Conservation (phyloP, 2,888 invertebrate genomes). For the Rhagonycha lutea region DNA sequence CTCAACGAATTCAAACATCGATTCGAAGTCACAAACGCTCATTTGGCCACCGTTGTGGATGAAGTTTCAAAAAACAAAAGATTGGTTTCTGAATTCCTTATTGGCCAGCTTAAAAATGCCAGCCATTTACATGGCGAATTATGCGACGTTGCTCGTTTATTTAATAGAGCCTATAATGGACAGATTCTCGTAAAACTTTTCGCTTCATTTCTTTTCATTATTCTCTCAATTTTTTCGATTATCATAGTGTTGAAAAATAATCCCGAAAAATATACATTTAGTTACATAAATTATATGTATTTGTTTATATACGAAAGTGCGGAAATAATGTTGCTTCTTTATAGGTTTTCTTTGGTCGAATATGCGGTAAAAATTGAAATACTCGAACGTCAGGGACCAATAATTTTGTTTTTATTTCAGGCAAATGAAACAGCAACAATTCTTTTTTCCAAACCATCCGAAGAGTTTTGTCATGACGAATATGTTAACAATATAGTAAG, state of each 20-base stretch:
- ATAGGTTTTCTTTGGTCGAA: slow-evolving; percentile 1
- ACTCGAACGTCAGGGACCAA: not conserved
- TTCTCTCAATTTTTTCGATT: slow-evolving; percentile 8
- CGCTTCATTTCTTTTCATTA: slow-evolving; percentile 6
- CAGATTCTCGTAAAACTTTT: slow-evolving; percentile 11
- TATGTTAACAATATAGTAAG: not conserved
- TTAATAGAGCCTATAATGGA: slow-evolving; percentile 9
- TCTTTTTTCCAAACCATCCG: not conserved
- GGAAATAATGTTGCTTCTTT: slow-evolving; percentile 3
- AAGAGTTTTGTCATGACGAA: not conserved
- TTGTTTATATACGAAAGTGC: not conserved
- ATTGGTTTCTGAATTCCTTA: not conserved
- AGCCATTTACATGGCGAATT: slow-evolving; percentile 6
- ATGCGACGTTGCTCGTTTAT: not conserved
- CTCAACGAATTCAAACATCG: slow-evolving; percentile 1
- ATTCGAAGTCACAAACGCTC: slow-evolving; percentile 1
- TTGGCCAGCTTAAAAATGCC: slow-evolving; percentile 1
- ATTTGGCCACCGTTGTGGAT: not conserved
- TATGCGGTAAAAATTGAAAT: not conserved
- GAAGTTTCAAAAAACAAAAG: not conserved
- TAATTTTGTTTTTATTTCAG: not conserved
- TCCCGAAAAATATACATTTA: not conserved
- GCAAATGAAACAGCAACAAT: not conserved
- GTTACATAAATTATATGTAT: not conserved
- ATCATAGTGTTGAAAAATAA: not conserved